Conservation (phyloP, 2,797 vertebrate species). For the Xyrichtys novacula region DNA sequence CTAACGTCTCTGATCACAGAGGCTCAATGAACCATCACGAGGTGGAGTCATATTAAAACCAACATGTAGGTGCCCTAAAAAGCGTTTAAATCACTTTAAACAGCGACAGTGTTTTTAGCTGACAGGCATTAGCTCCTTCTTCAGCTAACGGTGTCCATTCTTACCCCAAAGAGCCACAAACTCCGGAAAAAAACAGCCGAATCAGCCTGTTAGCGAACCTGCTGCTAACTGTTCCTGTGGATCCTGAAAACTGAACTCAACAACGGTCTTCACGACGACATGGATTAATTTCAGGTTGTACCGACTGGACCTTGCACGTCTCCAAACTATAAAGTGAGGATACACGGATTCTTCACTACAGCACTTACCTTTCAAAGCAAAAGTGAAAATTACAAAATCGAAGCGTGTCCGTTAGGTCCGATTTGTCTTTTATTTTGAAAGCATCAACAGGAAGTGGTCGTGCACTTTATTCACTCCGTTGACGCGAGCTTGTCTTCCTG, state of each 20-base stretch:
- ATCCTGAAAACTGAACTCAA: background rate
- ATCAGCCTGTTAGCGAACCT: conserved; percentile 6
- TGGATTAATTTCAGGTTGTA: background rate
- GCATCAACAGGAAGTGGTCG: conserved; percentile 28
- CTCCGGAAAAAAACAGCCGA: background rate
- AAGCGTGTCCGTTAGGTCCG: background rate
- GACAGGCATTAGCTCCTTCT: conserved; percentile 10
- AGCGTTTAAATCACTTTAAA: too few relatives aligned
- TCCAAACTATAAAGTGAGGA: background rate
- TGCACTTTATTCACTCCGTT: too few relatives aligned
- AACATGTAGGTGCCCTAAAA: background rate
- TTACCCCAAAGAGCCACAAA: conserved; percentile 36
- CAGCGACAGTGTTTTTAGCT: background rate
- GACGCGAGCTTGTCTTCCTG: too few relatives aligned
- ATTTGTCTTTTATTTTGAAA: conserved; percentile 35
- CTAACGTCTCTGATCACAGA: background rate
- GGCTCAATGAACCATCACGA: background rate
- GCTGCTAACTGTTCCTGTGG: background rate
- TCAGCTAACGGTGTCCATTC: conserved; percentile 4
- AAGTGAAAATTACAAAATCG: background rate
- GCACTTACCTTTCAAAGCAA: conserved; percentile 24
- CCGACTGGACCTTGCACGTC: background rate
- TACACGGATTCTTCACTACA: too few relatives aligned
- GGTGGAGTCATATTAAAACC: background rate
- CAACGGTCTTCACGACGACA: background rate